Percentiles rank a stretch among this genome's conserved stretches.
Conservation (phyloP, 35 echinoderm and acorn worm species). For the Apostichopus japonicus region DNA sequence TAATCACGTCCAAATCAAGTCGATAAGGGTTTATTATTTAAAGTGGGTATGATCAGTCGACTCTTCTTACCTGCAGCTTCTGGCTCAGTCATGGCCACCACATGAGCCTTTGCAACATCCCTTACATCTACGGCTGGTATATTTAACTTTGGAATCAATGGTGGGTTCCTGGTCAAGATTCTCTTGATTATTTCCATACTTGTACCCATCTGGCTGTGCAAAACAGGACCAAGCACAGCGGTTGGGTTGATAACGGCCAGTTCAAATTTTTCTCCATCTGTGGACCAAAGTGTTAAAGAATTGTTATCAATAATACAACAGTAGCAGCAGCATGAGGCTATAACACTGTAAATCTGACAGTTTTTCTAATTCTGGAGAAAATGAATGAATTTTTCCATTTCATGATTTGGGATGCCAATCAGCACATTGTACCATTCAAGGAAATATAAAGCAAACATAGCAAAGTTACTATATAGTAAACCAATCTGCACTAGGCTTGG, state of each 20-base stretch:
- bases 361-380: too few species aligned
- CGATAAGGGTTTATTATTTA: too few species aligned
- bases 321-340: too few species aligned
- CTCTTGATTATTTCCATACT: constrained; percentile 61
- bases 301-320: too few species aligned
- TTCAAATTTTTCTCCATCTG: constrained; percentile 77
- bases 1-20: too few species aligned
- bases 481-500: too few species aligned
- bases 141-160: constrained; percentile 53
- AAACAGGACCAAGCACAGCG: constrained; percentile 62
- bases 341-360: too few species aligned
- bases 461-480: too few species aligned
- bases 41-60: not conserved
- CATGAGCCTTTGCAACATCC: constrained; percentile 74
- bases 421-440: too few species aligned
- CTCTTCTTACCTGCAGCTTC: constrained; percentile 57
- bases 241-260: constrained; percentile 73
- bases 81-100: constrained; percentile 70
- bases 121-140: constrained; percentile 67
- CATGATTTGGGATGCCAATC: too few species aligned
- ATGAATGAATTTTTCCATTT: too few species aligned
- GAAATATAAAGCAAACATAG: too few species aligned
- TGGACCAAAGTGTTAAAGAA: not conserved
- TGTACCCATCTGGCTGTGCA: constrained; percentile 47
- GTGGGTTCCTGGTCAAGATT: constrained; percentile 53